phyloP scores from a whole-genome alignment of 2,888 invertebrate genomes.

The Erynnis tages region DNA sequence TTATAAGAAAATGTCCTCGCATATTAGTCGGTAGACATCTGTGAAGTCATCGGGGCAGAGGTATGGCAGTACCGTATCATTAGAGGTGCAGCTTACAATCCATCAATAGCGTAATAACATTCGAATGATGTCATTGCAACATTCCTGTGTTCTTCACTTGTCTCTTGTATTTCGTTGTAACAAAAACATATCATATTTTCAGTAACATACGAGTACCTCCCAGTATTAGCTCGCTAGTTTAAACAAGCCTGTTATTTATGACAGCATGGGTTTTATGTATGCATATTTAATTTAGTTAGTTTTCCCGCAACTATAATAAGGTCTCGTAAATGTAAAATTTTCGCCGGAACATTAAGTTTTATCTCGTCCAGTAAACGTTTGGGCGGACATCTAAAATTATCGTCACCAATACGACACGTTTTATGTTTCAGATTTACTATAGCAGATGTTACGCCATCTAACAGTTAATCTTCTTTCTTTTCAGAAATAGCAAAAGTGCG shows the following conservation, averaged over 20 bases:
- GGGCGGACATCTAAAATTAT: constrained; percentile 57
- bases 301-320: constrained; percentile 33
- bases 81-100: constrained; percentile 48
- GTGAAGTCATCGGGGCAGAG: constrained; percentile 40
- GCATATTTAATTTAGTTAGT: constrained; percentile 17
- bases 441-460: constrained; percentile 44
- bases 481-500: constrained; percentile 99
- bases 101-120: constrained; percentile 45
- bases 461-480: constrained; percentile 67
- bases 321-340: constrained; percentile 37
- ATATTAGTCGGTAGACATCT: no score
- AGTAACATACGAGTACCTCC: neutral
- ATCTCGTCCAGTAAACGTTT: constrained; percentile 54
- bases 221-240: neutral
- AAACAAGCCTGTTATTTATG: neutral
- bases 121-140: constrained; percentile 55
- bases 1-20: no score
- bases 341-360: constrained; percentile 56
- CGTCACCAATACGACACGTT: constrained; percentile 51
- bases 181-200: neutral
- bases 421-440: constrained; percentile 53
- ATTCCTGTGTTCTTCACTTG: constrained; percentile 9
- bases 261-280: neutral
- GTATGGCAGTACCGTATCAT: constrained; percentile 45
- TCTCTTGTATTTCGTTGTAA: neutral